Base-by-base conservation (phyloP, 2,113 vertebrate species). In the Hiodon alosoides region DNA sequence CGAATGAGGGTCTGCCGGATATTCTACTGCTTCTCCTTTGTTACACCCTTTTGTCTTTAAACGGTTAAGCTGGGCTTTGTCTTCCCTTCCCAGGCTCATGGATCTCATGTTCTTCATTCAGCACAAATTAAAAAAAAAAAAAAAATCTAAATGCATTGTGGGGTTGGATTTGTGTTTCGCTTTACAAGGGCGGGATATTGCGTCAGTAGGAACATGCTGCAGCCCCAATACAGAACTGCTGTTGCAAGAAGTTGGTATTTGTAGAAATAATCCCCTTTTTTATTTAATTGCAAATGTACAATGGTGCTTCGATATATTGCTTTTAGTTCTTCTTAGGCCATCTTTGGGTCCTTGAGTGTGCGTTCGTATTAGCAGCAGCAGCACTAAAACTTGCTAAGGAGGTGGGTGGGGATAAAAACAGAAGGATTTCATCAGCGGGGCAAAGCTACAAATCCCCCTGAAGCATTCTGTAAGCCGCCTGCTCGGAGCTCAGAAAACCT, bases 221-320 rank as follows among this genome's bases (percentile, higher is more conserved):
- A 66, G 55, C 60, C 66, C 59, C 53, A 6, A 55, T 57, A 75
- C 53, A 55, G 13, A 65, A 66, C 60, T 14, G 1, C 67, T 57
- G 7, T 71, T 65, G 51, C 67, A 74, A 64, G 69, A 64, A 66
- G 59, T 64, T 79, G 51, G 76, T 82, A 74, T 75, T 81, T 82
- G 80, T 77, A 80, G 77, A 46, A 17, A 66, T 76, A 79, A 79
- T 84, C 76, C 71, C 67, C 47, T 47, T 67, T 54, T 17, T 46
- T 47, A 16, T 47, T 72, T 67, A 53, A 75, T 47, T 67, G 3
- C 46, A 71, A 54, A 8, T 64, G 31, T 71, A 58, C 62, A 9
- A 67, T 58, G 54, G 47, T 4, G 53, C 75, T 48, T 75, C 5
- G 17, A 11, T 64, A 13, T 46, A 48, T n/a, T 52, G 46, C 51